Evolutionary conservation across 1,140 invertebrate genomes (phyloP), one percentile per base, ranked within the genome.

Genomic region (Rhyacophila brunnea): DNA sequence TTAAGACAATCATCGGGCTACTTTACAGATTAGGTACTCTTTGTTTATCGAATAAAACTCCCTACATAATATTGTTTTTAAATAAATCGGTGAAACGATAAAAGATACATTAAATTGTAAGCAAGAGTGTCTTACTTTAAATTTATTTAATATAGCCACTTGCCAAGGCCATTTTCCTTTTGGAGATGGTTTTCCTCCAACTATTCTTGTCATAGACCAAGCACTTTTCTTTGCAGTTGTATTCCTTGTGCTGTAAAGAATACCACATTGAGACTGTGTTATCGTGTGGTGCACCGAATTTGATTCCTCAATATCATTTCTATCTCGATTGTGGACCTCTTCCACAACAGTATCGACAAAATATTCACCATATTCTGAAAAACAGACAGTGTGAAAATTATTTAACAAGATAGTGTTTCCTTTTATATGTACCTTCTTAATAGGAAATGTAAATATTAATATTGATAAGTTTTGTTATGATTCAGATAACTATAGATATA

Each of bases 121-220:
- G n/a, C n/a, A n/a, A n/a, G n/a, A n/a, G n/a, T n/a, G 9, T 28
- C 23, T 28, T 28, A 91, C 89, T 72, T 86, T 86, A 70, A 84
- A 87, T 69, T 86, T 82, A 72, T 94, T 95, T 18, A 96, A 76
- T 13, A 96, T 85, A 35, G 91, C 93, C 13, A 95, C 92, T 79
- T 95, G 89, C 94, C 94, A 96, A 0, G 93, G 92, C 94, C 95
- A 97, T 67, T 87, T 87, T 7, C 91, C 89, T 59, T 83, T 86
- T 3, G 78, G 72, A 0, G 92, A 81, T 47, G 90, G 87, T 42
- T 83, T 79, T 0, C 94, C 94, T 0, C 94, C 94, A 42, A 96
- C 91, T 20, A 96, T 96, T 62, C 88, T 83, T 32, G 89, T 69
- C 83, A 86, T 83, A 42, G 79, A 71, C 32, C 68, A 65, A 6